Evolutionary conservation across 1,140 invertebrate species (phyloP), one percentile per base, ranked within the genome.

Genomic region (Lerema accius): DNA sequence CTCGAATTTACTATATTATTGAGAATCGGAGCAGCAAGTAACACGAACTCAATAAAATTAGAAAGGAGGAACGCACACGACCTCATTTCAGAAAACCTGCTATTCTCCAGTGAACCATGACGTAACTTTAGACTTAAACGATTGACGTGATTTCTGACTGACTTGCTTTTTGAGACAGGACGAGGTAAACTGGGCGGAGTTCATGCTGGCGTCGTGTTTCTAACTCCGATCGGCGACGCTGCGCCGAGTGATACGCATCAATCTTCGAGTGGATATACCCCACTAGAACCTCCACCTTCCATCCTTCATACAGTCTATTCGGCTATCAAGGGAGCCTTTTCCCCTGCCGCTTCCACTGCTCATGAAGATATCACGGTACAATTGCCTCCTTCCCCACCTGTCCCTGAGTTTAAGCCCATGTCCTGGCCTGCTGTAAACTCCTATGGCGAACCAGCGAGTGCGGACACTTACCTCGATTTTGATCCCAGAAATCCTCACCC

Each of bases 141-240:
- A 40, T 23, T 51, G 58, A 65, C 59, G 55, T 45, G 59, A 53
- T 65, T 15, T 40, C 14, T 49, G 64, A 73, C 69, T 78, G 77
- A 80, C 72, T 59, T 70, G 40, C 70, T 85, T 86, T 89, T 74
- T 83, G 87, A 87, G 85, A 85, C 87, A 90, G 87, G 87, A 67
- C 80, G 82, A 60, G 76, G 79, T 67, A 87, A 82, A 86, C 82
- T 89, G 73, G 86, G 71, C 60, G 87, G 87, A 51, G 73, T 90
- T n/a, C 85, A 90, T 65, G 87, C 87, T 55, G 87, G 87, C 10
- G 69, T 88, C 23, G 80, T 90, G 32, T 67, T 90, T 65, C 75
- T 88, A 67, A 81, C 87, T 51, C 87, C 87, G n/a, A 69, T 90
- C 43, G 84, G 73, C 48, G 84, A 85, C 15, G 69, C 62, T 0